Percentiles rank a stretch among this genome's conserved stretches.
Evolutionary conservation across 2,888 invertebrate species (phyloP).

Genomic region (Xestia rhomboidea): DNA sequence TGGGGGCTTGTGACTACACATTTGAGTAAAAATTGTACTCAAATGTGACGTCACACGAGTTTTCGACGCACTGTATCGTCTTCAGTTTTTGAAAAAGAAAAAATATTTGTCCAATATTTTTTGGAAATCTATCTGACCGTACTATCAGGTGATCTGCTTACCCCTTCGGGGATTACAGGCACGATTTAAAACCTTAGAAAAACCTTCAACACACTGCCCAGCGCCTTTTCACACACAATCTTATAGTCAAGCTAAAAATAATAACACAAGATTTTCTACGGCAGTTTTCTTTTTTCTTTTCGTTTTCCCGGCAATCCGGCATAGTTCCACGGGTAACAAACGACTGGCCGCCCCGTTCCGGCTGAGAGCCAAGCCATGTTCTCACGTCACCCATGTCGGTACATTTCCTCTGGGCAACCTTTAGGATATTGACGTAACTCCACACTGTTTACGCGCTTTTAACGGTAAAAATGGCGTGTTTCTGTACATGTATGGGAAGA

Average conservation of each 20-base stretch:
- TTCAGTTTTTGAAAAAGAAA: too few species aligned
- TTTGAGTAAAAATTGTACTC: too few species aligned
- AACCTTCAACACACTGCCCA: background rate
- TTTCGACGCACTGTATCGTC: too few species aligned
- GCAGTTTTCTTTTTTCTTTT: constrained; percentile 32
- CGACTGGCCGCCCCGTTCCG: constrained; percentile 42
- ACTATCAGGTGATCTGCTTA: too few species aligned
- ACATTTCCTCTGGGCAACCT: constrained; percentile 71
- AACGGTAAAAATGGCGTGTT: constrained; percentile 16
- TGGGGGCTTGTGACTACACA: too few species aligned
- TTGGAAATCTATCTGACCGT: too few species aligned
- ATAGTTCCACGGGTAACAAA: constrained; percentile 49
- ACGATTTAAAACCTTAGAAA: too few species aligned
- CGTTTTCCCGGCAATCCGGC: background rate
- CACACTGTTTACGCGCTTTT: constrained; percentile 48
- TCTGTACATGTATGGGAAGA: background rate
- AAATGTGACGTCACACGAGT: too few species aligned
- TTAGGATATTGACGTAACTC: constrained; percentile 58
- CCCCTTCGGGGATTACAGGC: too few species aligned
- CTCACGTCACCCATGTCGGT: constrained; percentile 61
- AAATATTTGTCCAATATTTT: too few species aligned
- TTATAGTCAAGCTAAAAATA: constrained; percentile 34
- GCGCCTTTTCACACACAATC: constrained; percentile 11
- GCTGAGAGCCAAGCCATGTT: constrained; percentile 65
- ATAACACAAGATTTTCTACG: constrained; percentile 29